A percentile compares a stretch with the other conserved stretches of the same genome.
Conservation (phyloP, 2,113 vertebrate genomes). For the Actinemys pallida region DNA sequence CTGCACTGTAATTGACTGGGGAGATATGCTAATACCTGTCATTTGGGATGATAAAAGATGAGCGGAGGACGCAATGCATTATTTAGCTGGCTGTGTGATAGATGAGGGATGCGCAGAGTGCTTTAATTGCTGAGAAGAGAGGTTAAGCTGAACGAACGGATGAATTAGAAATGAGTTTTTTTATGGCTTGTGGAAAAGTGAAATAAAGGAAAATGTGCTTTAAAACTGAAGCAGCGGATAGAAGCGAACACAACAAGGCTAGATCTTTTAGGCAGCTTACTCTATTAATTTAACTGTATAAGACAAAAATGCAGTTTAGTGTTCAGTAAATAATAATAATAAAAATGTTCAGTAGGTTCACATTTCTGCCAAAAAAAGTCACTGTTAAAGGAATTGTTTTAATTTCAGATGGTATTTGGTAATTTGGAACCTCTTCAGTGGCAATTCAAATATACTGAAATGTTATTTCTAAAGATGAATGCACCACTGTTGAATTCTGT, state of each 20-base stretch:
- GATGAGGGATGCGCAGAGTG: slow-evolving; percentile 97
- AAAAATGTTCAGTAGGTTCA: slow-evolving; percentile 38
- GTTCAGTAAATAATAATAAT: slow-evolving; percentile 71
- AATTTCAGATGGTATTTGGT: slow-evolving; percentile 55
- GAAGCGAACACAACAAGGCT: slow-evolving; percentile 70
- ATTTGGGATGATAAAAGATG: slow-evolving; percentile 99
- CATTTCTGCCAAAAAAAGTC: slow-evolving; percentile 7
- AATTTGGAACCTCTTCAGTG: slow-evolving; percentile 34
- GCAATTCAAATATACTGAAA: slow-evolving; percentile 23
- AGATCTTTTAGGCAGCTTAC: slow-evolving; percentile 70
- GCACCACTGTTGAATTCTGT: neutral
- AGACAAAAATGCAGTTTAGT: slow-evolving; percentile 59
- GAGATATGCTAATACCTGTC: slow-evolving; percentile 99
- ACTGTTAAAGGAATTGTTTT: slow-evolving; percentile 19
- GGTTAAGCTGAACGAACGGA: slow-evolving; percentile 99
- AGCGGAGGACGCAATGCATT: slow-evolving; percentile 97
- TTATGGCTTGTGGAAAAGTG: slow-evolving; percentile 86
- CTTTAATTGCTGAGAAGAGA: slow-evolving; percentile 99
- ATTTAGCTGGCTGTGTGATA: slow-evolving; percentile 99
- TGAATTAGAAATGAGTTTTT: slow-evolving; percentile 98
- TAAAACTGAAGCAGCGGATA: slow-evolving; percentile 80
- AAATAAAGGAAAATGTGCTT: slow-evolving; percentile 88
- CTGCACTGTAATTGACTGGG: slow-evolving; percentile 99
- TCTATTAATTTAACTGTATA: slow-evolving; percentile 69
- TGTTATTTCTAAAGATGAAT: neutral